phyloP scores from a whole-genome alignment of 2,113 vertebrate genomes.

The Boulengeromyrus knoepffleri region DNA sequence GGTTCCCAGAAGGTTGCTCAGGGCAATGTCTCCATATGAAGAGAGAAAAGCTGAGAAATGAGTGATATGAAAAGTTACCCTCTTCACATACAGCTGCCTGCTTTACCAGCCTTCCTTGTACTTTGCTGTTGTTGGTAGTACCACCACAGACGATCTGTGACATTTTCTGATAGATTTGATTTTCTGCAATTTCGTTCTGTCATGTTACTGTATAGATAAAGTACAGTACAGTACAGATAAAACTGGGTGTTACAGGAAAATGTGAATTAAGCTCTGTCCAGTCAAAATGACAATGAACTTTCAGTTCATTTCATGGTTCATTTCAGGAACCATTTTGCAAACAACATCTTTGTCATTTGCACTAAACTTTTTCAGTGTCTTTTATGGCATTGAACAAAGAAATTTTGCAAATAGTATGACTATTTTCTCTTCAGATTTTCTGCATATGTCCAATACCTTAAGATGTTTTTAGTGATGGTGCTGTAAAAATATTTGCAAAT shows the following conservation, averaged over 20 bases:
- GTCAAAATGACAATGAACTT: neutral
- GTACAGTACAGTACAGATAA: neutral
- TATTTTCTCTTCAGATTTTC: neutral
- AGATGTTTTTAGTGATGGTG: neutral
- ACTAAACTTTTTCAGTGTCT: neutral
- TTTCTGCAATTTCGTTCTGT: neutral
- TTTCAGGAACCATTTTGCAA: neutral
- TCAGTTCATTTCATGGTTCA: neutral
- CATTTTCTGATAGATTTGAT: neutral
- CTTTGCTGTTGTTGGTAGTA: neutral
- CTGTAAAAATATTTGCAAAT: neutral
- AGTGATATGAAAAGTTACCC: too few relatives aligned
- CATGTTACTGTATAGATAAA: neutral
- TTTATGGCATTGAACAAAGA: neutral
- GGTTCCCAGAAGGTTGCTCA: conserved; percentile 57
- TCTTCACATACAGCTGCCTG: neutral
- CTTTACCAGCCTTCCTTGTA: neutral
- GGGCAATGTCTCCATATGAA: conserved; percentile 56
- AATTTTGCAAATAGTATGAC: neutral
- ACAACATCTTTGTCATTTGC: neutral
- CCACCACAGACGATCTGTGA: neutral
- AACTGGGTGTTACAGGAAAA: neutral
- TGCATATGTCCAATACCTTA: neutral
- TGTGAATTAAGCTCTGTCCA: neutral
- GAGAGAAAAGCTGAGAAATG: conserved; percentile 50